Evolutionary conservation across 2,797 vertebrate genomes (phyloP).

Genomic region (Nannoperca australis): DNA sequence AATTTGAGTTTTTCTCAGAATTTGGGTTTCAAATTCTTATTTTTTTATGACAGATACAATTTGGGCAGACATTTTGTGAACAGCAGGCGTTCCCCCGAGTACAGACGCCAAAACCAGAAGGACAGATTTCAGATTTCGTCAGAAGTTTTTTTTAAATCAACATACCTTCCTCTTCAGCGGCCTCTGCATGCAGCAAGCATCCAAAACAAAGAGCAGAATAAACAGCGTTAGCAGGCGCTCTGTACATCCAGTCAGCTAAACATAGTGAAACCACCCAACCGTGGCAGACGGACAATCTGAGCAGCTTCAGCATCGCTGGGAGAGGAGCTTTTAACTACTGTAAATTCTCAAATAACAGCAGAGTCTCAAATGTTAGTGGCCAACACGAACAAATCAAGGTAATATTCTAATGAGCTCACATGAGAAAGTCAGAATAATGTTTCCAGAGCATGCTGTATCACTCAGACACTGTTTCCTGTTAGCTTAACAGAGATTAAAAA

Average conservation of each 20-base stretch:
- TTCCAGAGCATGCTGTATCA: no score
- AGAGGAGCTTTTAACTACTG: background rate
- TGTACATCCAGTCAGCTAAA: constrained; percentile 10
- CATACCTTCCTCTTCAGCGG: constrained; percentile 86
- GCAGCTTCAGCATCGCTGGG: background rate
- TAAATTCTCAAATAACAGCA: constrained; percentile 39
- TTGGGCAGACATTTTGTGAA: constrained; percentile 47
- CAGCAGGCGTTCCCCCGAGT: constrained; percentile 56
- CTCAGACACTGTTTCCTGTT: background rate
- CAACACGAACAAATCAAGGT: background rate
- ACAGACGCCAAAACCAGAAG: constrained; percentile 74
- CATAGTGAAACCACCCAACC: background rate
- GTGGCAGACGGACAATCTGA: background rate
- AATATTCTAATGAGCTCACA: background rate
- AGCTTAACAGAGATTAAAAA: background rate
- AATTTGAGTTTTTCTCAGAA: background rate
- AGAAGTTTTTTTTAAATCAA: constrained; percentile 65
- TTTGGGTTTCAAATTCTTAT: background rate
- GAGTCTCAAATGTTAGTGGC: background rate
- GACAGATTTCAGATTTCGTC: constrained; percentile 55
- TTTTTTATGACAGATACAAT: constrained; percentile 10
- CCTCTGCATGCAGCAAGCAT: constrained; percentile 88
- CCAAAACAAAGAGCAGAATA: constrained; percentile 80
- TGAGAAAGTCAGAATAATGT: background rate
- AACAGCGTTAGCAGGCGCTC: constrained; percentile 71